Evolutionary conservation across 2,888 invertebrate genomes (phyloP).

Genomic region (Colostygia pectinataria): DNA sequence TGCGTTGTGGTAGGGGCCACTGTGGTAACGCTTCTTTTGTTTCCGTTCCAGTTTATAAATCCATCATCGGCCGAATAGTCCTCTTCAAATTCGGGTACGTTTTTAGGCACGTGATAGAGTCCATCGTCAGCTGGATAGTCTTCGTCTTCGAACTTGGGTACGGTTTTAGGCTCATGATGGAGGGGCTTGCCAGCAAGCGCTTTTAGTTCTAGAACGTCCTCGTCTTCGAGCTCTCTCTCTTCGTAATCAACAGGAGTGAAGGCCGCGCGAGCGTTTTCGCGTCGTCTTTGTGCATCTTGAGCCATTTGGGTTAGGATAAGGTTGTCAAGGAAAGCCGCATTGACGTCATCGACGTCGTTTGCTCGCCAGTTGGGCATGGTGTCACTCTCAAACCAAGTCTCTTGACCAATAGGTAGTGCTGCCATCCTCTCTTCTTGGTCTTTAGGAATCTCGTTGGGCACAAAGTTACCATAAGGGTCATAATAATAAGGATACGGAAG

Average conservation of each 20-base stretch:
- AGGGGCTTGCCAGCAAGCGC: constrained; percentile 81
- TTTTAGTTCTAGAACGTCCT: constrained; percentile 86
- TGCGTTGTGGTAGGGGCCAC: constrained; percentile 53
- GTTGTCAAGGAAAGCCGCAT: constrained; percentile 86
- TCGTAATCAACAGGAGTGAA: constrained; percentile 70
- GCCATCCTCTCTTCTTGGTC: constrained; percentile 85
- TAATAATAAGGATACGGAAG: constrained; percentile 73
- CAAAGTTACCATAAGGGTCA: constrained; percentile 75
- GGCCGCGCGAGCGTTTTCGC: constrained; percentile 73
- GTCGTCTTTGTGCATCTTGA: constrained; percentile 79
- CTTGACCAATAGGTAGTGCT: constrained; percentile 85
- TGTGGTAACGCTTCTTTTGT: constrained; percentile 73
- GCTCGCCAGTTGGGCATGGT: constrained; percentile 67
- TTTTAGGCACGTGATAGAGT: constrained; percentile 73
- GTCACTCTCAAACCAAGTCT: constrained; percentile 85
- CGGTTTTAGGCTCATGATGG: constrained; percentile 76
- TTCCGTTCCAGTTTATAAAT: constrained; percentile 79
- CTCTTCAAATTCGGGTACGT: constrained; percentile 68
- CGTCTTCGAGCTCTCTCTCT: constrained; percentile 81
- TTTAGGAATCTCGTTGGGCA: constrained; percentile 82
- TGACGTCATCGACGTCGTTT: constrained; percentile 77
- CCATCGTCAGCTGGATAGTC: constrained; percentile 77
- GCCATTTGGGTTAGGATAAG: constrained; percentile 86
- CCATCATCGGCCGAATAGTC: constrained; percentile 77
- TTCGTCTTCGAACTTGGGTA: constrained; percentile 69